Evolutionary conservation across 1,140 invertebrate genomes (phyloP), one percentile per base, ranked within the genome.

Genomic region (Vanessa atalanta): DNA sequence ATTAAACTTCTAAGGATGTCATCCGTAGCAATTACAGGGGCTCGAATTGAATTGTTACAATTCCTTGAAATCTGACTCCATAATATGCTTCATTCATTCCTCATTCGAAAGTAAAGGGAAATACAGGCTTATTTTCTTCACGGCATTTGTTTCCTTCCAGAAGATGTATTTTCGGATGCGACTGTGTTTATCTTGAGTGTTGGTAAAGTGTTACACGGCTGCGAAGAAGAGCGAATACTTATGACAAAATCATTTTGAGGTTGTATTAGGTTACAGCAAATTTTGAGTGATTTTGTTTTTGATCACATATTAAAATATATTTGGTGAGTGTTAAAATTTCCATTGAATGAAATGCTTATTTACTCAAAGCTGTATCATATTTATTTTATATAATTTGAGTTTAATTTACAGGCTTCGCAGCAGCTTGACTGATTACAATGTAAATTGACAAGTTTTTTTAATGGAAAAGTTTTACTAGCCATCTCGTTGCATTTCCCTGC

Each of bases 101-200:
- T 55, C 53, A 57, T 57, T 57, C 64, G 69, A 65, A 77, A 78
- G 75, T 77, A 80, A 47, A 71, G 57, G 60, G 80, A 86, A 88
- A 85, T 85, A 84, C 83, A 84, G 83, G 81, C 83, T 86, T 85
- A 84, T 87, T 87, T 88, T 85, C 84, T 89, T 81, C 47, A 78
- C 79, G 75, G 83, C 83, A 85, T 89, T 90, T 88, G 87, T 90
- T 86, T 81, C 81, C 80, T 89, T 89, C 85, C 83, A 83, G 77
- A 84, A 88, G 88, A 90, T 90, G 85, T 88, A 89, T 90, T 88
- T 71, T 83, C 79, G 83, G 83, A 90, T 83, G 83, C 83, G 84
- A 85, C 80, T 80, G 75, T 84, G 86, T 87, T 88, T 89, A 85
- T 88, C 84, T 87, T 77, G 69, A 70, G 77, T 83, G 79, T 79